phyloP scores from a whole-genome alignment of 2,888 invertebrate species.

The Netelia inedita region DNA sequence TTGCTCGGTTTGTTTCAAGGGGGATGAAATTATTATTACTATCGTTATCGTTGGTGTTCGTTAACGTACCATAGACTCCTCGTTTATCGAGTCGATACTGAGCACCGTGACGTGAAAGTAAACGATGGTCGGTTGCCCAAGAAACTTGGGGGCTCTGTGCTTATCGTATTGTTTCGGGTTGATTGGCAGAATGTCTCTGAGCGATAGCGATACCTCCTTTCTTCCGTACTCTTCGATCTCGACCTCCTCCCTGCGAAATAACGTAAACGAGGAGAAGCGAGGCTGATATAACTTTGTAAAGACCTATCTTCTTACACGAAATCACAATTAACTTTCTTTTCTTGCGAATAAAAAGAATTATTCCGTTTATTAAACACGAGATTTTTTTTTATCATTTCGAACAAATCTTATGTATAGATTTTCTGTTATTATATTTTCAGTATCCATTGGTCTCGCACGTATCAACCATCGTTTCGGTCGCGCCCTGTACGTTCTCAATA shows the following conservation, averaged over 20 bases:
- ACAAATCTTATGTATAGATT: background rate
- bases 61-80: conserved; percentile 94
- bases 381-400: background rate
- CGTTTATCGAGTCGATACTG: conserved; percentile 97
- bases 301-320: background rate
- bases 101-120: conserved; percentile 96
- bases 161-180: conserved; percentile 95
- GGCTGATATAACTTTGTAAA: conserved; percentile 66
- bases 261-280: conserved; percentile 76
- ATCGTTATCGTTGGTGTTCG: background rate
- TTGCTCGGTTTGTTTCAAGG: background rate
- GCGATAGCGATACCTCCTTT: conserved; percentile 89
- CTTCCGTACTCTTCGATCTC: conserved; percentile 83
- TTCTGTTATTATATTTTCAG: background rate
- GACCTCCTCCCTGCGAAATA: conserved; percentile 82
- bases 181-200: conserved; percentile 94
- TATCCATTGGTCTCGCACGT: too few relatives aligned
- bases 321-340: background rate
- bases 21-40: conserved; percentile 1
- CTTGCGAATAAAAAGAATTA: background rate
- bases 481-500: background rate
- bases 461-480: conserved; percentile 17
- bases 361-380: background rate
- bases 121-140: conserved; percentile 94
- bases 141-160: conserved; percentile 94